Evolutionary conservation across 1,140 invertebrate genomes (phyloP), one percentile per base, ranked within the genome.

Genomic region (Neomicropteryx cornuta): DNA sequence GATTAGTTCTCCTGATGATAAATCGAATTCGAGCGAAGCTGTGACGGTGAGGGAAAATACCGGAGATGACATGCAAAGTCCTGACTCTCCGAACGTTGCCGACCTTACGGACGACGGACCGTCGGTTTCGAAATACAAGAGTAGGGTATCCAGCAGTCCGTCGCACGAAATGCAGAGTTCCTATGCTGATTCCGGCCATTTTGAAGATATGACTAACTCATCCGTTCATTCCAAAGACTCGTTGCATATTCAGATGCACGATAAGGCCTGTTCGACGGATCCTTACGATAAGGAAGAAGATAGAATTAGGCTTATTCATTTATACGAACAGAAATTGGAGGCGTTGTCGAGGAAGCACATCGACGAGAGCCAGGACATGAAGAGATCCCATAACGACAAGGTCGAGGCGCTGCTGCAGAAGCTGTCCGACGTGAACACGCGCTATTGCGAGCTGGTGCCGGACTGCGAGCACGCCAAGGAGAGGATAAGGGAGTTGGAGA

Each of bases 101-200:
- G 62, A 62, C 45, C 55, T 62, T 51, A 56, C 60, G 17, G 62
- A 64, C 43, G 60, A 61, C 44, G 43, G 43, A 20, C 46, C 44
- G 2, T 48, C 42, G n/a, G n/a, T n/a, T n/a, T n/a, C n/a, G n/a
- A n/a, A n/a, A n/a, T n/a, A n/a, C n/a, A n/a, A n/a, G n/a, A n/a
- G n/a, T n/a, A 34, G 6, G 5, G 4, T 5, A 32, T 46, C 19
- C 58, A 58, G 58, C 18, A 55, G 58, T 43, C 51, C 56, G 18
- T 58, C 59, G 11, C 54, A 56, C 47, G 74, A 76, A 53, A 73
- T 77, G 70, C 75, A 75, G 50, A 70, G 68, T 24, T 88, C 84
- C 3, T 76, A 84, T 47, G 78, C 83, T 13, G 86, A 89, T 61
- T 88, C 85, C 3, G 86, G 86, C 5, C 82, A 87, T 62, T 87